Evolutionary conservation across 2,797 vertebrate species (phyloP), one percentile per base, ranked within the genome.

Genomic region (Sebastes reedi): DNA sequence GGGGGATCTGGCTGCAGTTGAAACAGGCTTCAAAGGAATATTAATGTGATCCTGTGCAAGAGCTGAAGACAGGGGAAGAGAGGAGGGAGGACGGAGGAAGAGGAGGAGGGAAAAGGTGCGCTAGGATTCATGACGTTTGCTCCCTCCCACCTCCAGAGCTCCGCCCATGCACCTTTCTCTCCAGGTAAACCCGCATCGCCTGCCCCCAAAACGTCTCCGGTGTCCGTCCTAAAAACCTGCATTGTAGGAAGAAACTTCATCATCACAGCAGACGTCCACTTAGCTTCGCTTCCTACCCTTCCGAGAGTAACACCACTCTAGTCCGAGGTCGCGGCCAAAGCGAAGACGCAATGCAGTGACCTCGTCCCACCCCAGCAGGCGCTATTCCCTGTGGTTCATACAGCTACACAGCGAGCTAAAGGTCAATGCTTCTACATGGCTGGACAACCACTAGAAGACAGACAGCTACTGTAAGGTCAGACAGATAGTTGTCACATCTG

Each of bases 21-120:
- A 93, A 92, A 91, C 82, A 87, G 85, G 90, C 93, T 94, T 95
- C 92, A 95, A 95, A 95, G 91, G 94, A 95, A 95, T 95, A 94
- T 92, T 94, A 93, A 95, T 94, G 91, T 88, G 87, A 93, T 93
- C 86, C 89, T 93, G 88, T 90, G 91, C 85, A 87, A 88, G 91
- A 90, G 87, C 82, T 89, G 90, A 85, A 89, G 88, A 87, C 82
- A 83, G 81, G 71, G 82, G 79, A 79, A 68, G 71, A 75, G 62
- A 67, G 42, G 55, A 59, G 65, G 70, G 71, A 70, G 65, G 72
- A 65, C 24, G 79, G 75, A 58, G 55, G 60, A 56, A 65, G 72
- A 67, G 24, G 70, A 67, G 61, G 50, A 4, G 56, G 71, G 62
- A 20, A 46, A 75, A 80, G 81, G 83, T 77, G 81, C 50, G 36